Evolutionary conservation across 1,140 invertebrate species (phyloP), one percentile per base, ranked within the genome.

Genomic region (Drosophila virilis): DNA sequence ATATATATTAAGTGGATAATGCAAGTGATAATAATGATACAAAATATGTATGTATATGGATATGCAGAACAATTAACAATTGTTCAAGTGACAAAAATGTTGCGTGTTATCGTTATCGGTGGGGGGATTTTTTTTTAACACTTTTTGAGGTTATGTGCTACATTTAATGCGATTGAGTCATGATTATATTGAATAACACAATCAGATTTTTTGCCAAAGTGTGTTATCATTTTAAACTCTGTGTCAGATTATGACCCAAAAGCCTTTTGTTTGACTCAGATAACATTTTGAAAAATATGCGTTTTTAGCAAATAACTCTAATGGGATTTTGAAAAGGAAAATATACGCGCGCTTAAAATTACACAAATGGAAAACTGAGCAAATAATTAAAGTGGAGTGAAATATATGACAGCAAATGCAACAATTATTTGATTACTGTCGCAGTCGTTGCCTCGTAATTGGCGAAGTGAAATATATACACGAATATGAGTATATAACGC

Each of bases 391-490:
- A 82, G 78, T 60, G 46, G 55, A 69, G 67, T 70, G 64, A 80
- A 73, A 81, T 71, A 61, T 64, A 62, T 82, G 81, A 80, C 80
- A 80, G 80, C 43, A 58, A 80, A 70, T 77, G 83, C 79, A 77
- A 90, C 85, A 91, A 91, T 91, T 91, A 90, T 90, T 90, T 90
- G 88, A 90, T 90, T 81, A 91, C 77, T 91, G 82, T 89, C 77
- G 80, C 79, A 71, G 62, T 59, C 70, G 66, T 74, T 65, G 73
- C 58, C 70, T 65, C 57, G 54, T 88, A 88, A 88, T 88, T 88
- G 84, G 73, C 67, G 74, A 68, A 80, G 77, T 88, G 84, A 88
- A 84, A 88, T 84, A 80, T 80, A 68, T 55, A 71, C 72, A 45
- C 10, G 51, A 50, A 73, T 55, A 67, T 33, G 64, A 51, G 35